A percentile compares a stretch with the other conserved stretches of the same genome.
phyloP scores from a whole-genome alignment of 2,797 vertebrate species.

The Rhinophrynus dorsalis region DNA sequence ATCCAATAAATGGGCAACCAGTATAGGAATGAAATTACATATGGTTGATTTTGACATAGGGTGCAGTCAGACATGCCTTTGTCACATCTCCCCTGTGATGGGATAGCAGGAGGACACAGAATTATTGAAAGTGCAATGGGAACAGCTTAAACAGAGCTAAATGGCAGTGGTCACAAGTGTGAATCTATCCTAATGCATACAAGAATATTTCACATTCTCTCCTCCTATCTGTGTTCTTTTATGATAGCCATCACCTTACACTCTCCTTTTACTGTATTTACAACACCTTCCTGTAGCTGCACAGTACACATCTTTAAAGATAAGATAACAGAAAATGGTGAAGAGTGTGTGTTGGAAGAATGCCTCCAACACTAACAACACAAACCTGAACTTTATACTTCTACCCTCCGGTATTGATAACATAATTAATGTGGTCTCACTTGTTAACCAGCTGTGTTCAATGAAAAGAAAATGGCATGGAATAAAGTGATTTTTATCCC shows the following conservation, averaged over 20 bases:
- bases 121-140: no score
- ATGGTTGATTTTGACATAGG: no score
- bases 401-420: not conserved
- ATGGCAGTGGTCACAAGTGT: no score
- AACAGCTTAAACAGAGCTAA: no score
- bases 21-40: no score
- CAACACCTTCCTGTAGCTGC: constrained; percentile 14
- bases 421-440: not conserved
- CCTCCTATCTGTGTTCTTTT: rapidly evolving
- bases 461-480: no score
- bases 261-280: constrained; percentile 1
- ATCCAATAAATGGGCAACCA: no score
- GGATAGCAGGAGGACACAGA: no score
- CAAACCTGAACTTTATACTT: constrained; percentile 8
- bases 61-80: no score
- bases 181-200: no score
- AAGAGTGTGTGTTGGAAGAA: constrained; percentile 11
- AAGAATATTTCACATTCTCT: not conserved
- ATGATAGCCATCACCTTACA: not conserved
- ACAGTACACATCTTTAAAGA: not conserved
- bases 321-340: constrained; percentile 16
- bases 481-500: no score
- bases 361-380: constrained; percentile 16
- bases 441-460: not conserved
- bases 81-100: no score